These are phyloP conservation scores for Campylomormyrus tamandua DNA, from an alignment of 2,113 vertebrate species.

Conservation along the genomic window DNA sequence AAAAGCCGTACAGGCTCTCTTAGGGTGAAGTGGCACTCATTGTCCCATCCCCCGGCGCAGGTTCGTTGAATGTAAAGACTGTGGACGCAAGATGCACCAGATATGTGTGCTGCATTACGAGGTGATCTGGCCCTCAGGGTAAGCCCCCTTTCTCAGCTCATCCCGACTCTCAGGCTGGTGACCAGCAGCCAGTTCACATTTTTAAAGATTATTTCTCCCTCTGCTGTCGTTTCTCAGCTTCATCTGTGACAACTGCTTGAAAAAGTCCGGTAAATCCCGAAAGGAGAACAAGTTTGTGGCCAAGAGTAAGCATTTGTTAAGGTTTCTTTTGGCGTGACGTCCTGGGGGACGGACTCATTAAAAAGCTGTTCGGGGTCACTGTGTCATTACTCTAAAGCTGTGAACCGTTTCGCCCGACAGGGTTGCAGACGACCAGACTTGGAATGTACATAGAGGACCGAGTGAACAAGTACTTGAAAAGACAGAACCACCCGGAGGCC, in stretches of 20 bases:
- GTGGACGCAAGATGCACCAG: constrained; percentile 98
- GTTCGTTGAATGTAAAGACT: constrained; percentile 99
- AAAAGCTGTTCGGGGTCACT: neutral
- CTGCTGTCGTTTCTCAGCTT: constrained; percentile 61
- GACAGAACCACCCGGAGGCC: constrained; percentile 94
- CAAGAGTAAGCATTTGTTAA: constrained; percentile 72
- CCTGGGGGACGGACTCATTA: neutral
- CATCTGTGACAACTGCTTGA: constrained; percentile 95
- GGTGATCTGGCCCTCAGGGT: constrained; percentile 97
- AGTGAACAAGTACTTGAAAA: constrained; percentile 94
- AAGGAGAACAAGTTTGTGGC: constrained; percentile 99
- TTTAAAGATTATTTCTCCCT: neutral
- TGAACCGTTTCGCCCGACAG: constrained; percentile 43
- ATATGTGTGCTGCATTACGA: constrained; percentile 97
- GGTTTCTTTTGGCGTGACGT: neutral
- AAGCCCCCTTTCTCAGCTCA: constrained; percentile 35
- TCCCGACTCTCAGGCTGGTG: neutral
- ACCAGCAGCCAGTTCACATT: neutral
- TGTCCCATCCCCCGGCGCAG: constrained; percentile 47
- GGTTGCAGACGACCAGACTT: constrained; percentile 82
- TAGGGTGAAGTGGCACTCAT: neutral
- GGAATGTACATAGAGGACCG: constrained; percentile 94
- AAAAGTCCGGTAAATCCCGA: constrained; percentile 85
- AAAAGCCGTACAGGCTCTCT: neutral
- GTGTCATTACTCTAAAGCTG: neutral